A percentile compares a stretch with the other conserved stretches of the same genome.
Conservation (phyloP, 1,140 invertebrate genomes). For the Drosophila littoralis region DNA sequence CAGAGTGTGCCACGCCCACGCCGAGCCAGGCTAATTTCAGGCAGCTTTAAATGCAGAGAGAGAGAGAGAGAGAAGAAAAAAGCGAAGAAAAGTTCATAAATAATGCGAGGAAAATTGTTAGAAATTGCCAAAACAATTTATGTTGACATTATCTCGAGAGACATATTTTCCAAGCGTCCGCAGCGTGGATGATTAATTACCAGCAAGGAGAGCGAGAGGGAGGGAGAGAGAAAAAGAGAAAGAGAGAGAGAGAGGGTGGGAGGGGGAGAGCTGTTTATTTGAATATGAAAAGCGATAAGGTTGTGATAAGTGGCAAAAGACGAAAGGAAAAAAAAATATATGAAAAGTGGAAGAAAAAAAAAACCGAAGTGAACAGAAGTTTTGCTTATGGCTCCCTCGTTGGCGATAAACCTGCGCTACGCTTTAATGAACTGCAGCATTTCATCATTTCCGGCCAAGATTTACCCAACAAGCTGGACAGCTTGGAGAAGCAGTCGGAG, state of each 20-base stretch:
- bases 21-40: conserved; percentile 57
- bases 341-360: conserved; percentile 17
- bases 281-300: conserved; percentile 77
- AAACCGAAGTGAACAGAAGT: conserved; percentile 24
- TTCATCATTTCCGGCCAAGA: conserved; percentile 61
- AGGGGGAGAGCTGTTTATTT: conserved; percentile 36
- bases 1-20: conserved; percentile 30
- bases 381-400: conserved; percentile 73
- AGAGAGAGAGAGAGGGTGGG: conserved; percentile 12
- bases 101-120: conserved; percentile 71
- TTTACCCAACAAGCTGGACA: conserved; percentile 1
- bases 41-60: conserved; percentile 18
- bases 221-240: conserved; percentile 27
- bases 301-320: conserved; percentile 44
- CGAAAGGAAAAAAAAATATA: not conserved
- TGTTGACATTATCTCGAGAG: conserved; percentile 81
- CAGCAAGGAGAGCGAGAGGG: conserved; percentile 18
- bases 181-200: conserved; percentile 74
- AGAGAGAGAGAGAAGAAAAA: not conserved
- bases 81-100: conserved; percentile 54
- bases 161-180: conserved; percentile 55
- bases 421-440: conserved; percentile 67
- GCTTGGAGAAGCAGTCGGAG: not conserved
- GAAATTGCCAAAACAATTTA: conserved; percentile 82
- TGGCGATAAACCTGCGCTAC: conserved; percentile 61